Conservation (phyloP, 2,888 invertebrate species). For the Cheilosia scutellata region DNA sequence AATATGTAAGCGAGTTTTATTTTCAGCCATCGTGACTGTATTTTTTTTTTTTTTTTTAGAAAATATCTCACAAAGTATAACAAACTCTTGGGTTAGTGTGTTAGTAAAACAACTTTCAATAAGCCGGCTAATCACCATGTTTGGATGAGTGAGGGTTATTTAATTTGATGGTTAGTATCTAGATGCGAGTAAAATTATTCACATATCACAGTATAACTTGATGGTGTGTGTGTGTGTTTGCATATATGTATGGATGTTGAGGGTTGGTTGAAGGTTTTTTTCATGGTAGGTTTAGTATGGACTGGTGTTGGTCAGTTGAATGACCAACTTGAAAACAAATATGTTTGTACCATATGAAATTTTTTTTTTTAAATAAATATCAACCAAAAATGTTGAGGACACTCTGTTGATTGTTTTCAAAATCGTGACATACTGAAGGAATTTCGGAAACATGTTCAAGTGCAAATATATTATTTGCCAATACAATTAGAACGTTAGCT, state of each 20-base stretch:
- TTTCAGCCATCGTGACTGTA: not conserved
- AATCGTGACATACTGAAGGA: too few species aligned
- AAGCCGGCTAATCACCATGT: conserved; percentile 51
- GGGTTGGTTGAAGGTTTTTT: not conserved
- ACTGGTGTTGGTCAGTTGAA: conserved; percentile 53
- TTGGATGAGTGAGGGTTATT: conserved; percentile 51
- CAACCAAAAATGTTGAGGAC: too few species aligned
- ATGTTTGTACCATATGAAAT: too few species aligned
- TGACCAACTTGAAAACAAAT: conserved; percentile 37
- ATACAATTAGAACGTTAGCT: too few species aligned
- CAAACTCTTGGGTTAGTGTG: conserved; percentile 58
- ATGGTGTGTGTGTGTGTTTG: conserved; percentile 1
- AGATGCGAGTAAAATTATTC: conserved; percentile 42
- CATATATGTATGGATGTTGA: not conserved
- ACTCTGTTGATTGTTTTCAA: too few species aligned
- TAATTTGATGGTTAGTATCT: conserved; percentile 44
- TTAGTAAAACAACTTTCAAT: conserved; percentile 68
- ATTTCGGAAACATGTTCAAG: too few species aligned
- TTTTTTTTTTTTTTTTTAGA: conserved; percentile 12
- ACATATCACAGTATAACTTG: conserved; percentile 11
- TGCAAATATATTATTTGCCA: too few species aligned
- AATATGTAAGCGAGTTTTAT: conserved; percentile 37
- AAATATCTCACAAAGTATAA: conserved; percentile 31
- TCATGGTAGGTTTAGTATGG: not conserved
- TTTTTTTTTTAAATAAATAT: too few species aligned